Percentiles rank a stretch among this genome's conserved stretches.
phyloP scores from a whole-genome alignment of 2,888 invertebrate genomes.

The Pharmacophagus antenor region DNA sequence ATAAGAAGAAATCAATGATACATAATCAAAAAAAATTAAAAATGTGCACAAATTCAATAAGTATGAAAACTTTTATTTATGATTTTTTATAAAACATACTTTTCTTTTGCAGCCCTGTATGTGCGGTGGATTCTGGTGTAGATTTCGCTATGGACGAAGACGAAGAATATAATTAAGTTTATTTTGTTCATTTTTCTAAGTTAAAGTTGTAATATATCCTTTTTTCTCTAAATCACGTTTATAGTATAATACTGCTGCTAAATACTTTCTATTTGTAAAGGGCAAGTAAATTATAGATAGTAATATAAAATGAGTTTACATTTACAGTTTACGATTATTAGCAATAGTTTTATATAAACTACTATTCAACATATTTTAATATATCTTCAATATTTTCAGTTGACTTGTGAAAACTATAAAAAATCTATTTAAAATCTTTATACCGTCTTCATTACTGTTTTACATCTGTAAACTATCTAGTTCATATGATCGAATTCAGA shows the following conservation, averaged over 20 bases:
- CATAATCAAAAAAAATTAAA: too few relatives aligned
- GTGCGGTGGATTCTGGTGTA: slow-evolving; percentile 89
- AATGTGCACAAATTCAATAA: too few relatives aligned
- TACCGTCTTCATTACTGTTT: not conserved
- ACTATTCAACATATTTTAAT: not conserved
- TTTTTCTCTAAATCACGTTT: not conserved
- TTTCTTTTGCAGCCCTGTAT: slow-evolving; percentile 84
- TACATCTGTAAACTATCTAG: too few relatives aligned
- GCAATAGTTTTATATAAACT: not conserved
- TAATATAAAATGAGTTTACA: not conserved
- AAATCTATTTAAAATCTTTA: too few relatives aligned
- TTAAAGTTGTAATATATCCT: not conserved
- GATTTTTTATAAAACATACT: slow-evolving; percentile 4
- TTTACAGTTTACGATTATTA: too few relatives aligned
- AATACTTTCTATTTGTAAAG: not conserved
- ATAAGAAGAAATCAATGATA: too few relatives aligned
- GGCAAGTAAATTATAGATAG: not conserved
- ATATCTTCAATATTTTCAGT: not conserved
- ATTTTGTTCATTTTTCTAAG: slow-evolving; percentile 14
- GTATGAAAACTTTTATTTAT: not conserved
- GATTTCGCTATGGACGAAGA: slow-evolving; percentile 95
- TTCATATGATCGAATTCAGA: too few relatives aligned
- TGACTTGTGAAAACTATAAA: not conserved
- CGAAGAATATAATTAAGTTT: slow-evolving; percentile 77
- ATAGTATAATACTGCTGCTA: not conserved